Base-by-base conservation (phyloP, 2,888 invertebrate genomes). In the Ichneumon xanthorius region DNA sequence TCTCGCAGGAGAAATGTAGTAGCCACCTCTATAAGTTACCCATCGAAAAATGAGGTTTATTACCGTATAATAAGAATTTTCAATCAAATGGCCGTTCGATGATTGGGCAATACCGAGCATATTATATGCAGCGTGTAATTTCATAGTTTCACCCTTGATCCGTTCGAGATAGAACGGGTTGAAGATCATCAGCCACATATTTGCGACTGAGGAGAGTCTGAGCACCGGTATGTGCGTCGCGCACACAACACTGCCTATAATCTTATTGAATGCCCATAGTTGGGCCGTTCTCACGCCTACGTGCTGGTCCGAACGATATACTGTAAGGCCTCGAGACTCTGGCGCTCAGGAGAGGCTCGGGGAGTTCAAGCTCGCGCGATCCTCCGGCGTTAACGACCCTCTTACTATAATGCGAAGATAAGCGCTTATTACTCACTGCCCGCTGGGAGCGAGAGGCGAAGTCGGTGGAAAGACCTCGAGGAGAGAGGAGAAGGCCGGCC, bases 341-440 rank as follows among this genome's bases (percentile, higher is more conserved):
- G 58, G 16, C 16, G 67, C 55, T 68, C 75, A 65, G 70, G 73
- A 50, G 70, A 48, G 45, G 26, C 45, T 40, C 53, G 26, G 19
- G 87, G 78, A 80, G 83, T 81, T 68, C 53, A 33, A 75, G 58
- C 83, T 80, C 80, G 84, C 87, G 89, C 89, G 88, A 90, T 90
- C 89, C 88, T 89, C 84, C 83, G 88, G 89, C 87, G 88, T 90
- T 90, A 91, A 90, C 90, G 90, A 89, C 89, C 89, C 89, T 88
- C 90, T 91, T 90, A 87, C 90, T 90, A 91, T 90, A 90, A 89
- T 90, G 88, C 89, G 88, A 88, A 91, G 91, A 91, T 91, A 90
- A 91, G 90, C 88, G 89, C 91, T 91, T 91, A 91, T 91, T 91
- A 90, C 90, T 88, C 89, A 88, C 89, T 86, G 88, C 88, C 72